Evolutionary conservation across 2,113 vertebrate genomes (phyloP).

Genomic region (Psittacus erithacus): DNA sequence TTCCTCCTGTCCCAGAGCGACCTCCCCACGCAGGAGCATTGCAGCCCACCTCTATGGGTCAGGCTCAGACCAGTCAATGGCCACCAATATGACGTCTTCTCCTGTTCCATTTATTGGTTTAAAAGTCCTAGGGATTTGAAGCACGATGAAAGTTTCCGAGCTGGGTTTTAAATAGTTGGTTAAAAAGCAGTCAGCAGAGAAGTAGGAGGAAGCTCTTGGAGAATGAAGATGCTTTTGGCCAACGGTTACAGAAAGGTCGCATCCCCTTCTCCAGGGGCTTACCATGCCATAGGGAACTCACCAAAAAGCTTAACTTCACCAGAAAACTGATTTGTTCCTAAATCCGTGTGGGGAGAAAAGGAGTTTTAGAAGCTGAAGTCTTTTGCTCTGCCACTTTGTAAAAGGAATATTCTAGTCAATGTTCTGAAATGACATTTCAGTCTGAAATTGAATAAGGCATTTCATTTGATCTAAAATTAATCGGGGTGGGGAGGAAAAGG

Average conservation of each 20-base stretch:
- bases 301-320: neutral
- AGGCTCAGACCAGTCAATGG: neutral
- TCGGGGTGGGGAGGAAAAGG: neutral
- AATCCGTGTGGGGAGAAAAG: neutral
- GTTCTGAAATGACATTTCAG: conserved; percentile 14
- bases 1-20: neutral
- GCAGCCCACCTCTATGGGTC: neutral
- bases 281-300: rapidly evolving
- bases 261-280: neutral
- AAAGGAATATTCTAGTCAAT: conserved; percentile 31
- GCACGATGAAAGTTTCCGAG: neutral
- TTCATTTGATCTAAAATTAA: conserved; percentile 59
- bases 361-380: neutral
- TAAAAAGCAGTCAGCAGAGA: conserved; percentile 49
- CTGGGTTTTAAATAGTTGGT: conserved; percentile 53
- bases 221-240: neutral
- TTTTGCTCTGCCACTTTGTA: neutral
- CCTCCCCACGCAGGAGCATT: neutral
- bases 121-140: neutral
- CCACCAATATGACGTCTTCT: neutral
- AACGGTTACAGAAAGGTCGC: neutral
- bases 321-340: neutral
- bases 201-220: neutral
- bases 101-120: neutral
- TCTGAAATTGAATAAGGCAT: conserved; percentile 43